Evolutionary conservation across 92 coral and sea anemone genomes (phyloP).

Genomic region (Zoanthus solanderi): DNA sequence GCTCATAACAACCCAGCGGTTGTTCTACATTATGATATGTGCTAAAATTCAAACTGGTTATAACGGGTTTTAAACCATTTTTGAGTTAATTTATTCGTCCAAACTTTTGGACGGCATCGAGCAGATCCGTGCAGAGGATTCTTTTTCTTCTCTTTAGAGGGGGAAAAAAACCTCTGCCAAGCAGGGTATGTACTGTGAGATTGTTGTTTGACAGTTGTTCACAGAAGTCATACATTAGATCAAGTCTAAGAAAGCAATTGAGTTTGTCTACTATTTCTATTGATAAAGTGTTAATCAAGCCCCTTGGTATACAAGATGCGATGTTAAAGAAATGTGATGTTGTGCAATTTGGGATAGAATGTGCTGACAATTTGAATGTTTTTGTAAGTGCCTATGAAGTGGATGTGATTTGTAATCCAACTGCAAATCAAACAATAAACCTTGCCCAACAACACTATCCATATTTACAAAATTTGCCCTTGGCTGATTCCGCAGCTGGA

Average conservation of each 20-base stretch:
- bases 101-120: no score
- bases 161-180: no score
- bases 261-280: not conserved
- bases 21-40: no score
- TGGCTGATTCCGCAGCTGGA: conserved; percentile 35
- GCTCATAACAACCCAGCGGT: no score
- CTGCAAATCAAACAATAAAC: conserved; percentile 34
- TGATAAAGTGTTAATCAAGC: not conserved
- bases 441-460: conserved; percentile 38
- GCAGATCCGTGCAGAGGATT: no score
- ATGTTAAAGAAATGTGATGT: conserved; percentile 13
- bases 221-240: not conserved
- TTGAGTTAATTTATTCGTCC: no score
- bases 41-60: no score
- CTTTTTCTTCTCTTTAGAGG: no score
- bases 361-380: conserved; percentile 15
- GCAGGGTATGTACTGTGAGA: not conserved
- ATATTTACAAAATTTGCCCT: conserved; percentile 31
- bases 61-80: no score
- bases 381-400: conserved; percentile 36
- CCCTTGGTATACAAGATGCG: not conserved
- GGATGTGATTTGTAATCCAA: conserved; percentile 32
- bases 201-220: conserved; percentile 10
- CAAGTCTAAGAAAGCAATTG: not conserved
- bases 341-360: conserved; percentile 9